Evolutionary conservation across 2,113 vertebrate genomes (phyloP), one percentile per base, ranked within the genome.

Genomic region (Ardeotis arabs): DNA sequence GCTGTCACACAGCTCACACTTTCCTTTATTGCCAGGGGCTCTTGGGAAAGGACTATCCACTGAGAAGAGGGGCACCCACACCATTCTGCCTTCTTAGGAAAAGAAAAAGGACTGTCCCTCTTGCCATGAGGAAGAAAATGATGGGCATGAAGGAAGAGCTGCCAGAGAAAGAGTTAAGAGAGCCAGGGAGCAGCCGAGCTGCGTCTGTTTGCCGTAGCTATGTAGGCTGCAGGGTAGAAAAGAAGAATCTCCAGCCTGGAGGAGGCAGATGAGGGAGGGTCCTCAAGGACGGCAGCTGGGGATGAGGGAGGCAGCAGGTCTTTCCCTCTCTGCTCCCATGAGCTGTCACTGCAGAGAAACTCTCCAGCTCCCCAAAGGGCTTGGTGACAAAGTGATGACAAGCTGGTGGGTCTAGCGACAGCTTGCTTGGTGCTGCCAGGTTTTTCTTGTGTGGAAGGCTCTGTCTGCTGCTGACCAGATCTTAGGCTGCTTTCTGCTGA

Each of bases 201-300:
- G 39, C 10, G 29, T 70, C 74, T 95, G 73, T 95, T 96, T 96
- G 72, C 89, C 4, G 60, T 91, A 95, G 67, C 89, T 90, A 53
- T 31, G 82, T 49, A 64, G 80, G 76, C 72, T 94, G 85, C 72
- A 45, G 74, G 44, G 55, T 47, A 62, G 84, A 74, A 80, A 58
- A 69, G 73, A 95, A 74, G 66, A 91, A 89, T 84, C 62, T 95
- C 64, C 78, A 73, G 39, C 49, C 45, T 52, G 81, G 63, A 93
- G 84, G 59, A 84, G 69, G 58, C 74, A 92, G 52, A 79, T 24
- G 41, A 90, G 69, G 56, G 76, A 94, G 79, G 49, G 49, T 76
- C 83, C 52, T 81, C 84, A 80, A 37, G 62, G 70, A 50, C 1
- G 1, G 49, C 1, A 0, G 37, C 44, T 68, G 29, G 13, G 8